A percentile compares a stretch with the other conserved stretches of the same genome.
Evolutionary conservation across 1,140 invertebrate genomes (phyloP).

Genomic region (Macrocentrus cingulum): DNA sequence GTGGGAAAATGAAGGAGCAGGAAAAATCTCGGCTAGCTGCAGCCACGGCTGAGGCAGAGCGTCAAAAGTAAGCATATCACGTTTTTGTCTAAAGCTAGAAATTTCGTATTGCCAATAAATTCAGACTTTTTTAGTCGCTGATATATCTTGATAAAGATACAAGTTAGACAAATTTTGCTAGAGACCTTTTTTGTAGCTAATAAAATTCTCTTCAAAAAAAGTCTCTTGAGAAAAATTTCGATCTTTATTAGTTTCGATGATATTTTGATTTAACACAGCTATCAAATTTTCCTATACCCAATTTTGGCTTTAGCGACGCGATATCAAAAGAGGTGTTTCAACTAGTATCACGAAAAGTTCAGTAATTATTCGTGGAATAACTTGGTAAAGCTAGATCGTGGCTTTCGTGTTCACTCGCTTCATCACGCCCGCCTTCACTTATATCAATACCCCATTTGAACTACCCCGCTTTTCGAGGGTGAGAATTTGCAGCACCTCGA

Average conservation of each 20-base stretch:
- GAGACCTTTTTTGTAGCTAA: too few species aligned
- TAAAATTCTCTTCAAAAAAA: too few species aligned
- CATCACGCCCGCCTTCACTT: constrained; percentile 26
- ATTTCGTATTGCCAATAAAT: not conserved
- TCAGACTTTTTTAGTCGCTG: not conserved
- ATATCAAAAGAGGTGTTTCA: not conserved
- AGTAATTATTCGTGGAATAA: constrained; percentile 12
- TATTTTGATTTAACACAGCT: too few species aligned
- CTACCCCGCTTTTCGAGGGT: constrained; percentile 24
- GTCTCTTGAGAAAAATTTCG: too few species aligned
- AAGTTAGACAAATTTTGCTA: too few species aligned
- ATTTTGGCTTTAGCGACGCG: not conserved
- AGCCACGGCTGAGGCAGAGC: constrained; percentile 29
- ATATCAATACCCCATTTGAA: constrained; percentile 27
- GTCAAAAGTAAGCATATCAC: constrained; percentile 28
- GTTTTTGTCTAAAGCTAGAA: not conserved
- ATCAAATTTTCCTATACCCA: too few species aligned
- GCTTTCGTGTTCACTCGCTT: constrained; percentile 14
- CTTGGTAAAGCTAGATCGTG: constrained; percentile 18
- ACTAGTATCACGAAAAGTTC: constrained; percentile 14
- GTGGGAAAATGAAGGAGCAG: constrained; percentile 23
- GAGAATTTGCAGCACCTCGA: constrained; percentile 20
- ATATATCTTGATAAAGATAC: too few species aligned
- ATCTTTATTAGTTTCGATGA: too few species aligned
- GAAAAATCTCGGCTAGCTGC: constrained; percentile 29